Evolutionary conservation across 2,797 vertebrate species (phyloP).

Genomic region (Pseudochaenichthys georgianus): DNA sequence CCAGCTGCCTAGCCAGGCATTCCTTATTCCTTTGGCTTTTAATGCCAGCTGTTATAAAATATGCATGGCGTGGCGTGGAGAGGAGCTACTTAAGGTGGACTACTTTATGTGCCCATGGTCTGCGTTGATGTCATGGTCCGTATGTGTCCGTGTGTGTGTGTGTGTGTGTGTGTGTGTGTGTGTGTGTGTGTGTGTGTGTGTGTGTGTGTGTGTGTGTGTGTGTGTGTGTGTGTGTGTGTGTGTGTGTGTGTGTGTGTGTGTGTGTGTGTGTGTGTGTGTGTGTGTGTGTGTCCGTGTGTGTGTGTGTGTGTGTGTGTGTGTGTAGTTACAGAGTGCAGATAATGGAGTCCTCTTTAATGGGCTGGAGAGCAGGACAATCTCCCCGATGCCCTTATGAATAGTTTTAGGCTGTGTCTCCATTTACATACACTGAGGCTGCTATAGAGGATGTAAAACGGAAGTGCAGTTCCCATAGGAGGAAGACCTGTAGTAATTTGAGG

Average conservation of each 20-base stretch:
- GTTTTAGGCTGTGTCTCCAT: conserved; percentile 43
- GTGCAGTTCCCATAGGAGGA: conserved; percentile 51
- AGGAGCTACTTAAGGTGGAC: conserved; percentile 77
- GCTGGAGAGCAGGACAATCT: conserved; percentile 38
- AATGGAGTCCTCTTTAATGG: conserved; percentile 72
- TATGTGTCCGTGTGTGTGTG: too few species aligned
- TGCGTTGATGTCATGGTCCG: conserved; percentile 34
- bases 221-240: not conserved
- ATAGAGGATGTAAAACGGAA: conserved; percentile 29
- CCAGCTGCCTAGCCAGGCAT: conserved; percentile 80
- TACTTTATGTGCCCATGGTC: conserved; percentile 64
- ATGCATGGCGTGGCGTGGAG: conserved; percentile 77
- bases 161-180: too few species aligned
- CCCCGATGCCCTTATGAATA: conserved; percentile 51
- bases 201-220: too few species aligned
- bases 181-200: too few species aligned
- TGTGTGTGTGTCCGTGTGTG: conserved; percentile 10
- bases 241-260: not conserved
- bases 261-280: too few species aligned
- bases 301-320: conserved; percentile 32
- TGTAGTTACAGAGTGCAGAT: conserved; percentile 59
- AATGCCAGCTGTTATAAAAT: conserved; percentile 79
- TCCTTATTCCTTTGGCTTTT: conserved; percentile 81
- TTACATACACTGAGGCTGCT: conserved; percentile 48
- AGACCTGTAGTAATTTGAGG: conserved; percentile 55